Evolutionary conservation across 2,797 vertebrate genomes (phyloP).

Genomic region (Chelon labrosus): DNA sequence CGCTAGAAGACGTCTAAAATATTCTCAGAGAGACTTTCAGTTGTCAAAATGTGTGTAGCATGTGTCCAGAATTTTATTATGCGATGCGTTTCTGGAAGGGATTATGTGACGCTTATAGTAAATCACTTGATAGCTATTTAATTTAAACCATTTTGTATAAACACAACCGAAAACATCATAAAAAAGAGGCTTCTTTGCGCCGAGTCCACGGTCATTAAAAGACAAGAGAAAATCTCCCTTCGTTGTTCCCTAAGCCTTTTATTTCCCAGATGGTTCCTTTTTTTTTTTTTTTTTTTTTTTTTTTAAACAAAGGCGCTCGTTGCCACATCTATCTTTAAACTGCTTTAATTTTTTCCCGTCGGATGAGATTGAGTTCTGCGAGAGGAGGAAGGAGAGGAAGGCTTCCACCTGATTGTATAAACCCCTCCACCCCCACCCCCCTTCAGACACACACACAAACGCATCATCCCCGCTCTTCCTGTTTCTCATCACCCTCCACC

Average conservation of each 20-base stretch:
- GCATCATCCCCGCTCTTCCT: constrained; percentile 23
- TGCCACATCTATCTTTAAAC: constrained; percentile 72
- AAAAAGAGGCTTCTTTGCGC: constrained; percentile 25
- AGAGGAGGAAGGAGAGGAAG: constrained; percentile 28
- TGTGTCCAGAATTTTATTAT: constrained; percentile 16
- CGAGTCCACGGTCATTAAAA: constrained; percentile 38
- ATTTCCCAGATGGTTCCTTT: constrained; percentile 41
- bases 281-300: not conserved
- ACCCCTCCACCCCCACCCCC: not conserved
- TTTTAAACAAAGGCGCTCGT: constrained; percentile 37
- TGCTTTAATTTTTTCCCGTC: constrained; percentile 47
- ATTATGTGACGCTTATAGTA: constrained; percentile 36
- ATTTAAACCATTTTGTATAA: constrained; percentile 53
- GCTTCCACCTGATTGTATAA: constrained; percentile 60
- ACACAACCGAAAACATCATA: constrained; percentile 36
- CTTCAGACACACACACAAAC: constrained; percentile 3
- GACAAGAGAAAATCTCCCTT: constrained; percentile 23
- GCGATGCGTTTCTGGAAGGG: constrained; percentile 19
- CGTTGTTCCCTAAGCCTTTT: constrained; percentile 51
- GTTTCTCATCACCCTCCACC: constrained; percentile 30
- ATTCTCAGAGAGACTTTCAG: constrained; percentile 13
- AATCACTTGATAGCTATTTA: constrained; percentile 54
- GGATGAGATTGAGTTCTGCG: constrained; percentile 63
- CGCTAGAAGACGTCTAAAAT: not conserved
- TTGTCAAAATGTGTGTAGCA: constrained; percentile 21